Base-by-base conservation (phyloP, 1,140 invertebrate genomes). In the Sycophila sp. region DNA sequence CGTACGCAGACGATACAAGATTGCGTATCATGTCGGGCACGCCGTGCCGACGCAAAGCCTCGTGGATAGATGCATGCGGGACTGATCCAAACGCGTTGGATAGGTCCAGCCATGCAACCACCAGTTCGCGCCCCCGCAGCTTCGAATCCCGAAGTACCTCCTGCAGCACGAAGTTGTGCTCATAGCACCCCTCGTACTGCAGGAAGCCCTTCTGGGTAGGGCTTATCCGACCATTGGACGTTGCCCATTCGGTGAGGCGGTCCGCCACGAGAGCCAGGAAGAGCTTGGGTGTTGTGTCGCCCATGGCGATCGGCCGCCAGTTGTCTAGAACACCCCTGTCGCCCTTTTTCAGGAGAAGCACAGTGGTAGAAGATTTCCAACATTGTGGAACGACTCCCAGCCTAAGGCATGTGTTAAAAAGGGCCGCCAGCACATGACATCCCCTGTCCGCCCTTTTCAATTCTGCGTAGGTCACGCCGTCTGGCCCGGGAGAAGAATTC, bases 151-250 rank as follows among this genome's bases (percentile, higher is more conserved):
- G 28, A 0, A 84, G 45, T 26, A 67, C 24, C 15, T 74, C 51
- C 32, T 80, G 71, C 5, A 83, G 56, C 11, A 78, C 67, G 69
- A 77, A 83, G 71, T 82, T 83, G 74, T 84, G 79, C 62, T 85
- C 81, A 13, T 74, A 73, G 26, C 73, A 81, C 1, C 80, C 80
- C 38, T 84, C 81, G 51, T 72, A 76, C 24, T 51, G 51, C 22
- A 77, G 62, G 49, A 84, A 84, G 0, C 79, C 80, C 64, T 83
- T 82, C 36, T 81, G 81, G 0, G 81, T n/a, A n/a, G n/a, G n/a
- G n/a, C n/a, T n/a, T n/a, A n/a, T n/a, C n/a, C n/a, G n/a, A n/a
- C n/a, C n/a, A n/a, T n/a, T n/a, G n/a, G n/a, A n/a, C n/a, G n/a
- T n/a, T n/a, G n/a, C n/a, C n/a, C n/a, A n/a, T n/a, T n/a, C n/a